phyloP scores from a whole-genome alignment of 2,797 vertebrate species.

The Rhinophrynus dorsalis region DNA sequence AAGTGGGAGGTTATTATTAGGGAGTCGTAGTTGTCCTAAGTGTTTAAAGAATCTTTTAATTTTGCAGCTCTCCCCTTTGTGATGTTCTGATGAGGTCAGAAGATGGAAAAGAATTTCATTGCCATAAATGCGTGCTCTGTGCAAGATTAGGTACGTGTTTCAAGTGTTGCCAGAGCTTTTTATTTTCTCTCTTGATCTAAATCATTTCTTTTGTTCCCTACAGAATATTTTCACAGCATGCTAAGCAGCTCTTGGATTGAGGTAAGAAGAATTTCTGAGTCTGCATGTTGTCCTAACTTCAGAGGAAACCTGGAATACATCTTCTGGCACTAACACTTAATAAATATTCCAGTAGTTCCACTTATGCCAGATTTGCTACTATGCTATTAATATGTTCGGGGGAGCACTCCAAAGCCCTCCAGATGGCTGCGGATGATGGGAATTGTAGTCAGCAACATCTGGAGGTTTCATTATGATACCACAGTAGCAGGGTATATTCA shows the following conservation, averaged over 20 bases:
- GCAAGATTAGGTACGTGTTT: constrained; percentile 86
- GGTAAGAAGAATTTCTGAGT: constrained; percentile 66
- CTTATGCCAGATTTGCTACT: too few species aligned
- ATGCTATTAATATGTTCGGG: too few species aligned
- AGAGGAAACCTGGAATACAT: not conserved
- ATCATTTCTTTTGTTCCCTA: constrained; percentile 57
- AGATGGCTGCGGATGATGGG: too few species aligned
- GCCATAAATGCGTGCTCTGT: constrained; percentile 95
- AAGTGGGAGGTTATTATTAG: too few species aligned
- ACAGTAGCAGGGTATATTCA: too few species aligned
- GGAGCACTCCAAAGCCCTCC: too few species aligned
- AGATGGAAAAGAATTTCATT: constrained; percentile 92
- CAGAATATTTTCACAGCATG: constrained; percentile 97
- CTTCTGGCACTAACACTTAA: not conserved
- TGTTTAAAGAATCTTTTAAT: too few species aligned
- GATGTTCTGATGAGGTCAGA: constrained; percentile 92
- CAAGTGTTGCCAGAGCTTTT: not conserved
- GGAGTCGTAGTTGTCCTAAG: too few species aligned
- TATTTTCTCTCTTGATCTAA: not conserved
- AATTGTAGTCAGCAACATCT: too few species aligned
- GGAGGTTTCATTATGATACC: too few species aligned
- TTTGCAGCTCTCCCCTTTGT: constrained; percentile 83
- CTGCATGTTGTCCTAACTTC: not conserved
- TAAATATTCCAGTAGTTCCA: not conserved
- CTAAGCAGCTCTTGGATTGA: constrained; percentile 96